A percentile compares a stretch with the other conserved stretches of the same genome.
Conservation (phyloP, 2,113 vertebrate species). For the Rhineura floridana region DNA sequence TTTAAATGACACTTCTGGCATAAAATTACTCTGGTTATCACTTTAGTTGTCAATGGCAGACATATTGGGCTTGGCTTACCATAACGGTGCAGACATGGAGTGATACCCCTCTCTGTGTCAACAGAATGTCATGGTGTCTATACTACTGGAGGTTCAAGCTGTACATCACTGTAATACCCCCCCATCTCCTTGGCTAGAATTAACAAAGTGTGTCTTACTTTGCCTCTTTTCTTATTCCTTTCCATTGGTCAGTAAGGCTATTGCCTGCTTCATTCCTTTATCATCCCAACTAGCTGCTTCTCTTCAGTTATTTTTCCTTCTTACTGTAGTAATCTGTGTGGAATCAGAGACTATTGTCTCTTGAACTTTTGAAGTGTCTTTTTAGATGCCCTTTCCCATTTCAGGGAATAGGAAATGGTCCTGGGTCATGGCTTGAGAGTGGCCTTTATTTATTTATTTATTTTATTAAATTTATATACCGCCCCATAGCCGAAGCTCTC, state of each 20-base stretch:
- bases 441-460: no score
- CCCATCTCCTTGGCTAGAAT: no score
- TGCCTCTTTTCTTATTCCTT: no score
- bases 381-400: neutral
- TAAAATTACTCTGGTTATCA: neutral
- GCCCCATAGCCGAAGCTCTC: no score
- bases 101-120: neutral
- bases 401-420: neutral
- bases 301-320: neutral
- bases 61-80: neutral
- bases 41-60: neutral
- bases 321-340: neutral
- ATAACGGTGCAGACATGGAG: neutral
- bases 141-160: no score
- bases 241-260: neutral
- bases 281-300: neutral
- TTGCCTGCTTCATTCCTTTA: neutral
- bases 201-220: no score
- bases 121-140: no score
- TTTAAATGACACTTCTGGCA: neutral
- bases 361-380: neutral
- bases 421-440: neutral
- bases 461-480: no score
- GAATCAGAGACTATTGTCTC: neutral
- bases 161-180: no score